Evolutionary conservation across 1,140 invertebrate species (phyloP).

Genomic region (Parapsyche elsis): DNA sequence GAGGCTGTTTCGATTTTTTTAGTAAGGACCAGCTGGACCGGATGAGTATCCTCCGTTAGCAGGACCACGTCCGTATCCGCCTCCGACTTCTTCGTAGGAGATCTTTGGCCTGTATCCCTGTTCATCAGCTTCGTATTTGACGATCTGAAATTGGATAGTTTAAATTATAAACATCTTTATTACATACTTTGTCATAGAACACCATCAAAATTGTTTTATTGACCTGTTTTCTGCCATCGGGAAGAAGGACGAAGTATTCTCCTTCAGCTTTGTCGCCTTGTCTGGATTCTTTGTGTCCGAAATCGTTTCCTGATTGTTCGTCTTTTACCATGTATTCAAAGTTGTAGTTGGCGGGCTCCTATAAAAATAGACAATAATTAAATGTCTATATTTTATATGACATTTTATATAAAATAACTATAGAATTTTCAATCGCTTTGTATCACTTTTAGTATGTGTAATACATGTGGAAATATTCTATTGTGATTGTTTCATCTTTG

Average conservation of each 20-base stretch:
- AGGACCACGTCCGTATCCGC: slow-evolving; percentile 60
- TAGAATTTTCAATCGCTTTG: too few species aligned
- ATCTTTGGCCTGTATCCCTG: slow-evolving; percentile 82
- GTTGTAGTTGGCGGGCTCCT: slow-evolving; percentile 76
- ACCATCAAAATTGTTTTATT: slow-evolving; percentile 39
- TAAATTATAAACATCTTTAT: too few species aligned
- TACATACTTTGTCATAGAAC: not conserved
- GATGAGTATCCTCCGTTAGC: slow-evolving; percentile 48
- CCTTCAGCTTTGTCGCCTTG: slow-evolving; percentile 76
- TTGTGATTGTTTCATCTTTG: too few species aligned
- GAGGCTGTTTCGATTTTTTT: not conserved
- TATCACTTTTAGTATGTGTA: too few species aligned
- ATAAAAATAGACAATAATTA: not conserved
- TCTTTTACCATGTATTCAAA: slow-evolving; percentile 82
- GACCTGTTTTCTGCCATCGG: slow-evolving; percentile 80
- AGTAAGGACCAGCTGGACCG: slow-evolving; percentile 48
- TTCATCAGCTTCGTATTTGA: slow-evolving; percentile 81
- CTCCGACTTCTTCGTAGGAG: slow-evolving; percentile 74
- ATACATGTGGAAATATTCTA: too few species aligned
- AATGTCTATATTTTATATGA: too few species aligned
- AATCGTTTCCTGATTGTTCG: slow-evolving; percentile 75
- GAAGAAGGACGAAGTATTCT: slow-evolving; percentile 78
- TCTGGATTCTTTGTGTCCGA: slow-evolving; percentile 77
- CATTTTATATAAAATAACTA: not conserved
- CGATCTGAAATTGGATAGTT: slow-evolving; percentile 65